A percentile compares a stretch with the other conserved stretches of the same genome.
Evolutionary conservation across 1,140 invertebrate genomes (phyloP).

Genomic region (Aradophagus sp.): DNA sequence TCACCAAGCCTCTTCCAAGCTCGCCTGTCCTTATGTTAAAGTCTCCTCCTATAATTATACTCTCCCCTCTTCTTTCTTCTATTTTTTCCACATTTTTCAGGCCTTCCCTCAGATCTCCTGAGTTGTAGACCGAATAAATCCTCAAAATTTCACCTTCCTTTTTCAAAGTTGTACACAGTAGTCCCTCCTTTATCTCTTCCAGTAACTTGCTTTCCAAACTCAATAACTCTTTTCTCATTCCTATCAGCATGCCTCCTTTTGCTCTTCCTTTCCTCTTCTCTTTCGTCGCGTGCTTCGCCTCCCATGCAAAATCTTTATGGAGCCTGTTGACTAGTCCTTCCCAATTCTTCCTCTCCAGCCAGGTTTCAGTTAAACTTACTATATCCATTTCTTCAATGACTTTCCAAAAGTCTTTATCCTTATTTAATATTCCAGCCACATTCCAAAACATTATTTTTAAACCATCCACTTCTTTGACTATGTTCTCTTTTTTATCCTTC

Average conservation of each 20-base stretch:
- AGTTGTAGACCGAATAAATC: no score
- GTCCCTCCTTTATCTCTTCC: no score
- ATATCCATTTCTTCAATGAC: constrained; percentile 22
- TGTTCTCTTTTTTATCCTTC: constrained; percentile 7
- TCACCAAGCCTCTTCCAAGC: neutral
- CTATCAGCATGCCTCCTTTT: constrained; percentile 11
- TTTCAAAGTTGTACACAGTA: no score
- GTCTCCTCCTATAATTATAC: neutral
- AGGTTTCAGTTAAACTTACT: neutral
- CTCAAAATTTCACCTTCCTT: no score
- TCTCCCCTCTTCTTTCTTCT: no score
- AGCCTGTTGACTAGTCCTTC: constrained; percentile 12
- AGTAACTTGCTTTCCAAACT: no score
- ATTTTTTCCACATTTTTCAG: no score
- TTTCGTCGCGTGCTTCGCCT: constrained; percentile 17
- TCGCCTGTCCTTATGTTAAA: neutral
- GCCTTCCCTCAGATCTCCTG: no score
- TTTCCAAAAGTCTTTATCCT: constrained; percentile 32
- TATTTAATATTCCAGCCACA: constrained; percentile 11
- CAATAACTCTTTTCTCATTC: neutral
- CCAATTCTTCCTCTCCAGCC: neutral
- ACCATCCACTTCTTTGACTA: neutral
- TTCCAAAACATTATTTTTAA: neutral
- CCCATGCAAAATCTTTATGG: constrained; percentile 26
- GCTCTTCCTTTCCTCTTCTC: constrained; percentile 38